Percentiles rank a stretch among this genome's conserved stretches.
Conservation (phyloP, 2,888 invertebrate species). For the Lampropteryx suffumata region DNA sequence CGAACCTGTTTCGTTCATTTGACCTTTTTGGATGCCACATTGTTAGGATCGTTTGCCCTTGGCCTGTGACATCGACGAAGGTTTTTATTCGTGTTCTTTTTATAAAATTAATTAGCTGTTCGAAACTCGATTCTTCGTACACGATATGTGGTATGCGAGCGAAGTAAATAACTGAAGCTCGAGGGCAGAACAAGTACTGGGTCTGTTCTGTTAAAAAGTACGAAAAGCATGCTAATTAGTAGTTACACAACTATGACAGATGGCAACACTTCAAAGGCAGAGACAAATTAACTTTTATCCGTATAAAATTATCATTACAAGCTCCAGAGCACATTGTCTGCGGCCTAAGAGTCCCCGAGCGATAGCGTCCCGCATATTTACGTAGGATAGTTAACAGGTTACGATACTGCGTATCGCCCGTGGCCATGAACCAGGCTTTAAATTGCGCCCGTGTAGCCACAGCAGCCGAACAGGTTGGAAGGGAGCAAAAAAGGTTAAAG, state of each 20-base stretch:
- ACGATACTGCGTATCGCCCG: slow-evolving; percentile 73
- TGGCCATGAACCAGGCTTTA: slow-evolving; percentile 79
- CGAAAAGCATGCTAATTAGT: slow-evolving; percentile 24
- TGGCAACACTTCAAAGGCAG: slow-evolving; percentile 31
- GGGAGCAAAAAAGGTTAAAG: slow-evolving; percentile 82
- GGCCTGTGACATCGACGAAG: slow-evolving; percentile 34
- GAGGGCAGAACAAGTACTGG: slow-evolving; percentile 7
- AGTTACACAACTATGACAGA: slow-evolving; percentile 34
- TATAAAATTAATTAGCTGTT: slow-evolving; percentile 27
- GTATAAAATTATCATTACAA: slow-evolving; percentile 36
- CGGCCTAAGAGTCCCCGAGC: slow-evolving; percentile 40
- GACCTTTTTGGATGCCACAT: slow-evolving; percentile 46
- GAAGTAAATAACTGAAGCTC: slow-evolving; percentile 7
- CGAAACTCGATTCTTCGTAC: slow-evolving; percentile 8
- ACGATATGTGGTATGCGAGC: slow-evolving; percentile 16
- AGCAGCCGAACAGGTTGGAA: slow-evolving; percentile 79
- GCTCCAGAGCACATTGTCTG: slow-evolving; percentile 31
- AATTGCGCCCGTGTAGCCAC: slow-evolving; percentile 71
- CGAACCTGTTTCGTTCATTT: slow-evolving; percentile 52
- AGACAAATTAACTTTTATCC: slow-evolving; percentile 36
- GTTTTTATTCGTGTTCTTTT: slow-evolving; percentile 17
- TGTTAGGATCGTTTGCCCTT: slow-evolving; percentile 32
- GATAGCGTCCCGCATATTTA: slow-evolving; percentile 59
- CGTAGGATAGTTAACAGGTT: slow-evolving; percentile 58
- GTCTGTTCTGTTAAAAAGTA: slow-evolving; percentile 7